Conservation (phyloP, 2,113 vertebrate genomes). For the Amblyornis subalaris region DNA sequence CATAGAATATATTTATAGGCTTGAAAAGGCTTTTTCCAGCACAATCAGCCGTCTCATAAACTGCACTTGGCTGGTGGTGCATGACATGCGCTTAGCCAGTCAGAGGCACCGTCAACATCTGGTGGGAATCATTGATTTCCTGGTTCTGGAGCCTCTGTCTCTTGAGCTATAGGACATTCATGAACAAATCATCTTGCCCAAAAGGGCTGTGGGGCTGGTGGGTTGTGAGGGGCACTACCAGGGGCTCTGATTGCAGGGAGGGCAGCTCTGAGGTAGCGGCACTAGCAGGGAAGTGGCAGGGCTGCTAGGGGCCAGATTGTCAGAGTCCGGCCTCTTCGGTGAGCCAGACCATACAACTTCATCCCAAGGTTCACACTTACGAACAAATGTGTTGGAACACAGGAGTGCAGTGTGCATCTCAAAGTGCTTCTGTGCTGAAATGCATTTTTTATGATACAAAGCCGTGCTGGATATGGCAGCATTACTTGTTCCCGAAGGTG, state of each 20-base stretch:
- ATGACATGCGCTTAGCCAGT: not conserved
- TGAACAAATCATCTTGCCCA: not conserved
- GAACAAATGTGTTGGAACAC: not conserved
- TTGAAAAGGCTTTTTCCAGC: not conserved
- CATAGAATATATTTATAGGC: not conserved
- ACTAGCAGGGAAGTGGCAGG: not conserved
- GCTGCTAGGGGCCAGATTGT: not conserved
- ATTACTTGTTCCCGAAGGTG: accelerated
- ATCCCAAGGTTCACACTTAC: not conserved
- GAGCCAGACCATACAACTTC: not conserved
- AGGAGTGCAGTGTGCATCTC: not conserved
- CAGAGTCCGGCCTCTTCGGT: not conserved
- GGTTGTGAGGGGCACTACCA: not conserved
- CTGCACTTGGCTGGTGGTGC: not conserved
- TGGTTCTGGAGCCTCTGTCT: not conserved
- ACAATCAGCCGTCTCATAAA: not conserved
- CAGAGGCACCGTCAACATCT: accelerated
- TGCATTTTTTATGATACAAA: not conserved
- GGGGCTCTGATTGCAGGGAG: not conserved
- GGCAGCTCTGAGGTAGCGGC: not conserved
- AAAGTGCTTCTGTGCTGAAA: not conserved
- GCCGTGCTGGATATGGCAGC: not conserved
- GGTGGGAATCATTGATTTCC: not conserved
- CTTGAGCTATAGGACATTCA: not conserved
- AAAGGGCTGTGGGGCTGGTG: not conserved